phyloP scores from a whole-genome alignment of 1,140 invertebrate species.

The Drosophila azteca region DNA sequence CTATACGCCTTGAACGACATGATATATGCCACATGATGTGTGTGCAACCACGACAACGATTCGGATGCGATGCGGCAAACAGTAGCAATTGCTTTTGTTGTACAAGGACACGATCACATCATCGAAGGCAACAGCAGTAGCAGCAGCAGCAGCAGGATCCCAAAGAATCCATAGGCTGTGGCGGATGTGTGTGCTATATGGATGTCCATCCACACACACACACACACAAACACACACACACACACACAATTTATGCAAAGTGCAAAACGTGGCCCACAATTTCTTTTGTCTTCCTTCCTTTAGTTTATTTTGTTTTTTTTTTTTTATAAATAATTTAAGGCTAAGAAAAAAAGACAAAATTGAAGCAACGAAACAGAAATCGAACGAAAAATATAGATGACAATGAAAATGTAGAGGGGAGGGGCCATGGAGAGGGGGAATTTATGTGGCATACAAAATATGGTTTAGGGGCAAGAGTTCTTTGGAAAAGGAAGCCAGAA shows the following conservation, averaged over 20 bases:
- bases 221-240: conserved; percentile 46
- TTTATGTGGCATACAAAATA: conserved; percentile 2
- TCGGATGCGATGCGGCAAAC: conserved; percentile 70
- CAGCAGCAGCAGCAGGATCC: conserved; percentile 29
- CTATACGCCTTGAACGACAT: conserved; percentile 57
- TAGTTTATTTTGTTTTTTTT: conserved; percentile 35
- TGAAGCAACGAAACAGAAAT: conserved; percentile 10
- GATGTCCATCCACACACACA: conserved; percentile 13
- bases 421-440: too few species aligned
- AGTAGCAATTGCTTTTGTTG: conserved; percentile 83
- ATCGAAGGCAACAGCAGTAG: conserved; percentile 4
- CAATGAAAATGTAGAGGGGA: conserved; percentile 23
- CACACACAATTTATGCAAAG: conserved; percentile 75
- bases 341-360: background rate
- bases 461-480: conserved; percentile 22
- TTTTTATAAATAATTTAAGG: conserved; percentile 56
- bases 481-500: conserved; percentile 9
- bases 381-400: conserved; percentile 30
- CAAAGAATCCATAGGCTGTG: background rate
- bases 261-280: conserved; percentile 68
- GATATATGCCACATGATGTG: conserved; percentile 79
- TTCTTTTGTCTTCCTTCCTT: conserved; percentile 33
- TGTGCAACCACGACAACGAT: conserved; percentile 32
- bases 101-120: conserved; percentile 75
- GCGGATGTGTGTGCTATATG: too few species aligned